These are phyloP conservation scores for Melolontha melolontha DNA, from an alignment of 2,888 invertebrate species.

Conservation along the genomic window DNA sequence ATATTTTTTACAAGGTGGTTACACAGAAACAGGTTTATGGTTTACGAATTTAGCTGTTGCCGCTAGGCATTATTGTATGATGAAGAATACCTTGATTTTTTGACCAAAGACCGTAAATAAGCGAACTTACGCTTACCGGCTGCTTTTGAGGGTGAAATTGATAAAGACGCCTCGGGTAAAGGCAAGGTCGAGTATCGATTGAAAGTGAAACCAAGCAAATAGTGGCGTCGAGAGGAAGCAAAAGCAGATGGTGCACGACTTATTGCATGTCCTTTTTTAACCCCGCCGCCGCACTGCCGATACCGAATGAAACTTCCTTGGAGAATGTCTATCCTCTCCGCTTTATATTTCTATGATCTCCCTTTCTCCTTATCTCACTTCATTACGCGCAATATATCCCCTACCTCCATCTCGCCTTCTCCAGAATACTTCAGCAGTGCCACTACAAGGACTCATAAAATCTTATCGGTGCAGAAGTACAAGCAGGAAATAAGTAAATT, in stretches of 20 bases:
- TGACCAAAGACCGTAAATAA: conserved; percentile 6
- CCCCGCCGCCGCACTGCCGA: conserved; percentile 12
- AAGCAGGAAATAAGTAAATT: conserved; percentile 32
- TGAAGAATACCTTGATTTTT: no score
- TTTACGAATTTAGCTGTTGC: no score
- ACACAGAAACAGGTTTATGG: no score
- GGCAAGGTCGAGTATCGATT: conserved; percentile 50
- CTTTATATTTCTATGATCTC: conserved; percentile 43
- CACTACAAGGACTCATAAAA: conserved; percentile 24
- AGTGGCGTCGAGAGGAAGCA: conserved; percentile 10
- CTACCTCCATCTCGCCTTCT: conserved; percentile 4
- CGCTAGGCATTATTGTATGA: no score
- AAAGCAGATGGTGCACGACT: conserved; percentile 50
- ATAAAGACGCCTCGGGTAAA: conserved; percentile 46
- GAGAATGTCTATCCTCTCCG: conserved; percentile 44
- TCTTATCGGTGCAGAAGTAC: conserved; percentile 35
- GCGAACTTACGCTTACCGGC: not conserved
- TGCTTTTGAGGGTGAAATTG: conserved; percentile 46
- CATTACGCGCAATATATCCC: conserved; percentile 40
- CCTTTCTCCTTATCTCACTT: conserved; percentile 45
- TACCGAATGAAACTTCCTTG: conserved; percentile 41
- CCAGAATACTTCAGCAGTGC: conserved; percentile 20
- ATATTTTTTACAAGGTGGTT: no score
- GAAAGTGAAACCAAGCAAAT: conserved; percentile 51
- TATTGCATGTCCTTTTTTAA: conserved; percentile 46